A percentile compares a stretch with the other conserved stretches of the same genome.
phyloP scores from a whole-genome alignment of 2,888 invertebrate species.

The Eilema sororculum region DNA sequence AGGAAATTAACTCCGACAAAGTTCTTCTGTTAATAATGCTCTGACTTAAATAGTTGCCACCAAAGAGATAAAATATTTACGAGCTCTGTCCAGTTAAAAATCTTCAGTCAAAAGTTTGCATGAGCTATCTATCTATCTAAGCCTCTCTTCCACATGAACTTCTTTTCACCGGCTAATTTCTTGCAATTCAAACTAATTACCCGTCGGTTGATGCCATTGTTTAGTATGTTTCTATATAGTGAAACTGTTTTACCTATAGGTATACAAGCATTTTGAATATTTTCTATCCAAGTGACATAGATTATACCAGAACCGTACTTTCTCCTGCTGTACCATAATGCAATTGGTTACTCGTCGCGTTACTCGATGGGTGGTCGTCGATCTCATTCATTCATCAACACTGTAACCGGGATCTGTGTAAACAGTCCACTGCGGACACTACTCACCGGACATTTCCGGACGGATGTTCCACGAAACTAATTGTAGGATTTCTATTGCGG shows the following conservation, averaged over 20 bases:
- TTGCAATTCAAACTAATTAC: background rate
- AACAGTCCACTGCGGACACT: constrained; percentile 66
- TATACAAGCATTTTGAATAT: background rate
- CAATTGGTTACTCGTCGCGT: constrained; percentile 64
- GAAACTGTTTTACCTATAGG: background rate
- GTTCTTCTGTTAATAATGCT: background rate
- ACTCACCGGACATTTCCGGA: constrained; percentile 75
- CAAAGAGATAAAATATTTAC: background rate
- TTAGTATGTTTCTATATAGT: background rate
- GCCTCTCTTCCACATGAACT: background rate
- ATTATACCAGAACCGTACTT: constrained; percentile 54
- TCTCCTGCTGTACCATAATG: constrained; percentile 53
- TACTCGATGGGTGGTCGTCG: constrained; percentile 81
- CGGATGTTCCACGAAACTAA: constrained; percentile 67
- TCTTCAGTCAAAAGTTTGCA: background rate
- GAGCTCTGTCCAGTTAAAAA: too few species aligned
- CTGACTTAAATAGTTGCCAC: background rate
- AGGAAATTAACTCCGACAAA: background rate
- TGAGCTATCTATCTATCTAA: too few species aligned
- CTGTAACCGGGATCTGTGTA: constrained; percentile 67
- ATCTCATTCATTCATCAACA: constrained; percentile 65
- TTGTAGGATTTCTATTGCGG: constrained; percentile 32
- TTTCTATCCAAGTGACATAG: background rate
- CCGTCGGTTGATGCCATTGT: background rate
- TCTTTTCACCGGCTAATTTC: background rate